These are phyloP conservation scores for Achlya flavicornis DNA, from an alignment of 2,888 invertebrate genomes.

Conservation along the genomic window DNA sequence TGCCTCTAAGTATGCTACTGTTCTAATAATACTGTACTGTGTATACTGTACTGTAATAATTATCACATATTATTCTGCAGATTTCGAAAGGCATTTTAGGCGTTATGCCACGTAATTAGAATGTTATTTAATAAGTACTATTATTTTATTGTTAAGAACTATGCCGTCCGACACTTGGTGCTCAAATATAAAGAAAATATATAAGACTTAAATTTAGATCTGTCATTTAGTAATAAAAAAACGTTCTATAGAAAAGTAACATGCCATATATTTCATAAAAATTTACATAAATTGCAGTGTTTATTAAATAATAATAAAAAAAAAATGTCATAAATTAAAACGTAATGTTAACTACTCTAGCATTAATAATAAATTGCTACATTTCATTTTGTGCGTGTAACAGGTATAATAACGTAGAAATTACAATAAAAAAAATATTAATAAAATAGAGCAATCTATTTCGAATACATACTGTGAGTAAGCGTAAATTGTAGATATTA, in stretches of 20 bases:
- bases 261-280: constrained; percentile 81
- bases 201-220: constrained; percentile 28
- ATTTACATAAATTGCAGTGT: constrained; percentile 66
- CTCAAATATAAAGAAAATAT: constrained; percentile 40
- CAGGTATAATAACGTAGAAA: constrained; percentile 29
- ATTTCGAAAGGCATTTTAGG: too few species aligned
- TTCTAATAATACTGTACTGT: too few species aligned
- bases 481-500: constrained; percentile 34
- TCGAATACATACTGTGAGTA: constrained; percentile 44
- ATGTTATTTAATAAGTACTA: too few species aligned
- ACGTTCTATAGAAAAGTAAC: constrained; percentile 74
- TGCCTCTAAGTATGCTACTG: too few species aligned
- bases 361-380: constrained; percentile 61
- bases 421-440: constrained; percentile 35
- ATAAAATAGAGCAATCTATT: constrained; percentile 64
- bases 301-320: constrained; percentile 58
- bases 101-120: too few species aligned
- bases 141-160: constrained; percentile 15
- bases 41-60: too few species aligned
- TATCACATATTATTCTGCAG: too few species aligned
- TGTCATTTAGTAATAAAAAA: constrained; percentile 40
- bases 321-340: constrained; percentile 46
- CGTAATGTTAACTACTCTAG: constrained; percentile 39
- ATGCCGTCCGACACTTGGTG: constrained; percentile 51
- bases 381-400: constrained; percentile 65